Evolutionary conservation across 2,113 vertebrate genomes (phyloP).

Genomic region (Pavo muticus): DNA sequence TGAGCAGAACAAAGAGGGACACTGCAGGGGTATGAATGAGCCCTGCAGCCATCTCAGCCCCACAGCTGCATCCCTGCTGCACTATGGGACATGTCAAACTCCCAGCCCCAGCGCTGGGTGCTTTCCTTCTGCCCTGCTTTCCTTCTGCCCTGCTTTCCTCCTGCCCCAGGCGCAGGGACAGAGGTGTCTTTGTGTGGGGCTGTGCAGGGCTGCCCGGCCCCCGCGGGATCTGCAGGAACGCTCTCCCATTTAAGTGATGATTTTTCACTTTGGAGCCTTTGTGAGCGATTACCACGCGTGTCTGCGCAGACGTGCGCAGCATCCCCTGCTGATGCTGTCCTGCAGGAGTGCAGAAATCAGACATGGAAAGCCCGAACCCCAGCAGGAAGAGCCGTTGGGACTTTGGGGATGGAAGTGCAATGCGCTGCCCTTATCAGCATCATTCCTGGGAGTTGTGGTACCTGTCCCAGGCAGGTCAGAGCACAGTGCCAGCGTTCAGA

Average conservation of each 20-base stretch:
- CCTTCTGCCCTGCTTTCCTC: background rate
- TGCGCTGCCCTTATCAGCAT: background rate
- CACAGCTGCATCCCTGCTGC: rapidly evolving
- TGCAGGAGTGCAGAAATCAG: background rate
- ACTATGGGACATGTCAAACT: background rate
- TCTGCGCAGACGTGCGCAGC: background rate
- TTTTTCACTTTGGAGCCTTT: background rate
- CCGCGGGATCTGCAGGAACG: background rate
- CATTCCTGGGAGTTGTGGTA: background rate
- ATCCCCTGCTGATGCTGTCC: background rate
- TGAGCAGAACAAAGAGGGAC: background rate
- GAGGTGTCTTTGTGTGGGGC: background rate
- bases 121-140: background rate
- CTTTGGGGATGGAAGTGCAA: background rate
- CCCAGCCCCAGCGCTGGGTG: background rate
- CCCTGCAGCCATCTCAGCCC: background rate
- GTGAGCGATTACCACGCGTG: rapidly evolving
- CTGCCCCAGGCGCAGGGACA: conserved; percentile 30
- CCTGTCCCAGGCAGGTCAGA: rapidly evolving
- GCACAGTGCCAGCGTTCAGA: rapidly evolving
- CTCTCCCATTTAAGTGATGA: background rate
- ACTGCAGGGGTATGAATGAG: background rate
- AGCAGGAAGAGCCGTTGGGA: background rate
- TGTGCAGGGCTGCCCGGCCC: background rate
- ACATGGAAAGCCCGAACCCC: background rate